Evolutionary conservation across 2,888 invertebrate genomes (phyloP).

Genomic region (Polyommatus icarus): DNA sequence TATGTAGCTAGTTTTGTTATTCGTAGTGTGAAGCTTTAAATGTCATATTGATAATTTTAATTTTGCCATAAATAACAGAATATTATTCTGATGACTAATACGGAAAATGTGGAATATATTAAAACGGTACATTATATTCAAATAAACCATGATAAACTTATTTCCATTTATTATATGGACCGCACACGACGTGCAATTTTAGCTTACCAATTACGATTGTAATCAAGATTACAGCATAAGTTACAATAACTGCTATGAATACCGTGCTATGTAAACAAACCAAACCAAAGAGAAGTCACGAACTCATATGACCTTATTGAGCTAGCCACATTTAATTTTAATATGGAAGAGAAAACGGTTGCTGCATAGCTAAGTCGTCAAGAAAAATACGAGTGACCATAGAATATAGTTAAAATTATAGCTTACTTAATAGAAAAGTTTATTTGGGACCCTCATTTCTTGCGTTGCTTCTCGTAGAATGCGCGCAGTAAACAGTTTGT

Average conservation of each 20-base stretch:
- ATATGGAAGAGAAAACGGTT: background rate
- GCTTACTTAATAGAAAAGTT: no score
- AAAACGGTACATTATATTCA: constrained; percentile 13
- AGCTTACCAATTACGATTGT: constrained; percentile 33
- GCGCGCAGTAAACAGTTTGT: no score
- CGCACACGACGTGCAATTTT: constrained; percentile 34
- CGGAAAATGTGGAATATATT: constrained; percentile 5
- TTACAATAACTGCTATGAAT: constrained; percentile 33
- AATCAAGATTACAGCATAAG: constrained; percentile 29
- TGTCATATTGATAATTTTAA: background rate
- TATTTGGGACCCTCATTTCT: no score
- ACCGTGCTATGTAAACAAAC: constrained; percentile 18
- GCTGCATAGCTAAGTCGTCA: background rate
- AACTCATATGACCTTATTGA: background rate
- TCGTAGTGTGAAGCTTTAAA: no score
- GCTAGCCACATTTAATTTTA: background rate
- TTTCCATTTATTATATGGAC: constrained; percentile 29
- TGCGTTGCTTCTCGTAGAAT: no score
- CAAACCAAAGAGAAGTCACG: constrained; percentile 16
- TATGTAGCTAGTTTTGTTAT: no score
- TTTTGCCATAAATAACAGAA: background rate
- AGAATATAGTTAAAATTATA: no score
- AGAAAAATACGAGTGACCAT: background rate
- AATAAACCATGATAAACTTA: constrained; percentile 28
- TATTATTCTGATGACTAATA: background rate